Evolutionary conservation across 2,113 vertebrate species (phyloP), one percentile per base, ranked within the genome.

Genomic region (Austrofundulus limnaeus): DNA sequence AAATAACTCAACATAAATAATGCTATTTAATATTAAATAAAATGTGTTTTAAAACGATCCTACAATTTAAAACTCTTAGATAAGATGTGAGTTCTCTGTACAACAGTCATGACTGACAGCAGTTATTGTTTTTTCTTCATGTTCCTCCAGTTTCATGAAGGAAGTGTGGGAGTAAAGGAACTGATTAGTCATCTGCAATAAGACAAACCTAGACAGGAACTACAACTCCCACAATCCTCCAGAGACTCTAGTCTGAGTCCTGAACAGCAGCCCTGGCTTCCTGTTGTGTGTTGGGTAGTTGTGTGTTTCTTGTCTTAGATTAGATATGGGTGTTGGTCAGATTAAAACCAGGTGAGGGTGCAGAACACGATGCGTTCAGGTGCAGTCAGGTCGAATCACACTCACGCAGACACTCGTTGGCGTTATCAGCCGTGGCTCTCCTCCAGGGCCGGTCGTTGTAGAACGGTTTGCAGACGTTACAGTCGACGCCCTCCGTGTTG

Each of bases 381-480:
- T 21, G 9, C 2, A 2, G 19, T 23, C 17, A 2, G 16, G 1
- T 11, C n/a, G 14, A 9, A 0, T 13, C 15, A 16, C 14, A 91
- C 96, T 50, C 79, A 99, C 97, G 75, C 82, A 94, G 89, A 82
- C 97, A 99, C 62, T 98, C 95, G 4, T 92, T 95, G 90, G 96
- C 49, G 0, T 91, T 95, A 15, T 97, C 94, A 0, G 95, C 91
- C 0, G 95, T 96, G 0, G 97, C 95, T 57, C 97, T 92, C 68
- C 93, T 93, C 97, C 97, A 99, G 0, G 96, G 96, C 4, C 95
- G 96, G 89, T 98, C 94, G 0, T 98, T 98, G 90, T 92, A 98
- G 90, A 98, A 98, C 1, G 95, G 92, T 52, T 94, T 92, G 70
- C 97, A 99, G 42, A 92, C 89, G 0, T 92, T 87, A 83, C 97